Base-by-base conservation (phyloP, 2,113 vertebrate species). In the Himantopus leucocephalus region DNA sequence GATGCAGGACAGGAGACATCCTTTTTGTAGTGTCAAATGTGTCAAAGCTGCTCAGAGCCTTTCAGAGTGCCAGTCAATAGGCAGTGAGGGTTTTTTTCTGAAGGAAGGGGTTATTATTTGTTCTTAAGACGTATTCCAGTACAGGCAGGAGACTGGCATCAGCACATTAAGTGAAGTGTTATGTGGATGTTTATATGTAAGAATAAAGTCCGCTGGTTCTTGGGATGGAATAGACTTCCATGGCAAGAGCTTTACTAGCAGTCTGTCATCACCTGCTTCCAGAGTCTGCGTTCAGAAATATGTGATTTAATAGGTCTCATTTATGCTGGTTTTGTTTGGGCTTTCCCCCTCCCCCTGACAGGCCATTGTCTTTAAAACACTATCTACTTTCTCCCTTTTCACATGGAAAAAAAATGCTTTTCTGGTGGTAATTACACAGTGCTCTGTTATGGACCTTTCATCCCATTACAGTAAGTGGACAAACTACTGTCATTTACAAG, bases 381-480 rank as follows among this genome's bases (percentile, higher is more conserved):
- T 97, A 96, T 91, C 96, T 90, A 58, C 50, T 47, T 97, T 95
- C 76, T 96, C 88, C 50, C 77, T 78, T 82, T 97, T 94, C 48
- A 91, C 66, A 35, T 77, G 63, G 66, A 88, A 87, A 67, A 62
- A 85, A 94, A 90, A 83, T 50, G 68, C 71, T 94, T 94, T 97
- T 93, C 62, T 95, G 92, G 75, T 94, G 47, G 91, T 97, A 97
- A 96, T 98, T 96, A 94, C 78, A 92, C 63, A 63, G 84, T 96
- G 88, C 81, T 4, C 30, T 10, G 5, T 67, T 96, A 91, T 79
- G 76, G 78, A 84, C 81, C 96, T 96, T 98, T 97, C 94, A 94
- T 98, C 92, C 90, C 29, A 94, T 96, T 95, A 93, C 53, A 95
- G 21, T 95, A 95, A 97, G 64, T 96, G 94, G 95, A 89, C 94